Percentiles rank a stretch among this genome's conserved stretches.
These are phyloP conservation scores for Dryobotodes eremita DNA, from an alignment of 2,888 invertebrate genomes.

Conservation along the genomic window DNA sequence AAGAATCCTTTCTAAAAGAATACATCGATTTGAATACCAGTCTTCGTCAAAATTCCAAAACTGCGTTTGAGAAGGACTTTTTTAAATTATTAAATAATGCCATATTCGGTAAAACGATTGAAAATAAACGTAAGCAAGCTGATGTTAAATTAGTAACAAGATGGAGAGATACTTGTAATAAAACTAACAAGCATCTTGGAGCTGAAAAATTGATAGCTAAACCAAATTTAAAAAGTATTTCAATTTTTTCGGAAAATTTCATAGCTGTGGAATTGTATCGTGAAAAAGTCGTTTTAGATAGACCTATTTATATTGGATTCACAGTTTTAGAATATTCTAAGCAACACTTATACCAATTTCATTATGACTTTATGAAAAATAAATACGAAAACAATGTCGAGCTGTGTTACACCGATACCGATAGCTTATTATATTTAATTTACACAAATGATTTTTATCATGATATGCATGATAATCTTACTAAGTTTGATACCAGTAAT, in stretches of 20 bases:
- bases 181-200: constrained; percentile 2
- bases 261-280: not conserved
- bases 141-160: constrained; percentile 9
- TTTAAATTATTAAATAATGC: constrained; percentile 8
- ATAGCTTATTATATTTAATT: constrained; percentile 5
- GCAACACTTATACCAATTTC: not conserved
- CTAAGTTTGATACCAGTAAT: no score
- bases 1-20: not conserved
- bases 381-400: not conserved
- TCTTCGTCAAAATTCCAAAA: not conserved
- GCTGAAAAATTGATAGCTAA: not conserved
- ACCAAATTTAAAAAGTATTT: constrained; percentile 3
- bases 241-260: constrained; percentile 3
- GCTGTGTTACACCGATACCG: constrained; percentile 1
- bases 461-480: not conserved
- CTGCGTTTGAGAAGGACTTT: not conserved
- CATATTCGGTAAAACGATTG: constrained; percentile 9
- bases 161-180: constrained; percentile 9
- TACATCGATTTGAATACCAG: not conserved
- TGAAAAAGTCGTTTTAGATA: not conserved
- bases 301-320: not conserved
- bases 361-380: constrained; percentile 1
- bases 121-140: constrained; percentile 7
- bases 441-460: not conserved
- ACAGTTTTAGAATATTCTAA: not conserved